A percentile compares a stretch with the other conserved stretches of the same genome.
Evolutionary conservation across 2,888 invertebrate genomes (phyloP).

Genomic region (Diarsia mendica): DNA sequence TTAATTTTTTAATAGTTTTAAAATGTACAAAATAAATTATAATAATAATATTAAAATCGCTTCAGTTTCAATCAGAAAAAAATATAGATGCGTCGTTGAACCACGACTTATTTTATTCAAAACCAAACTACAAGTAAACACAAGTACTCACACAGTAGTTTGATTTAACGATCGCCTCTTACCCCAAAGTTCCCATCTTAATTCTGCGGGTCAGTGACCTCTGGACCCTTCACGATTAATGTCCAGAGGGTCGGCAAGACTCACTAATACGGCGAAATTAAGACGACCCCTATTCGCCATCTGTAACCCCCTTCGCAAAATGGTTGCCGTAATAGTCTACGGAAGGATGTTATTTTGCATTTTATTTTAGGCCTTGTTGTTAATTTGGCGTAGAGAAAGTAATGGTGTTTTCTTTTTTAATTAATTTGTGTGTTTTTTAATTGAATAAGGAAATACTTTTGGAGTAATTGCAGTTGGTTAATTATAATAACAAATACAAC

Average conservation of each 20-base stretch:
- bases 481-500: neutral
- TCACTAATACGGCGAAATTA: conserved; percentile 88
- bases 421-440: conserved; percentile 24
- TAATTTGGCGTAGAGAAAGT: conserved; percentile 59
- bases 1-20: too few relatives aligned
- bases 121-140: neutral
- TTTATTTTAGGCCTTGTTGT: conserved; percentile 59
- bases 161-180: conserved; percentile 74
- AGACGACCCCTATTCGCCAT: conserved; percentile 85
- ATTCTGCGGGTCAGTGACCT: conserved; percentile 84
- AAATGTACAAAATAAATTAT: too few relatives aligned
- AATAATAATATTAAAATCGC: neutral
- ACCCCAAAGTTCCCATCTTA: conserved; percentile 84
- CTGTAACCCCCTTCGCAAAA: conserved; percentile 79
- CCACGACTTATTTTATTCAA: conserved; percentile 19
- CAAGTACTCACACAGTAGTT: conserved; percentile 11
- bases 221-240: conserved; percentile 87
- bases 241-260: conserved; percentile 86
- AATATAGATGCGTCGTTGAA: neutral
- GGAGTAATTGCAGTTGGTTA: neutral
- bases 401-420: conserved; percentile 46
- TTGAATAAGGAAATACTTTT: neutral
- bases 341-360: conserved; percentile 69
- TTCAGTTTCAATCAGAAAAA: neutral
- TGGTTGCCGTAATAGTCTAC: conserved; percentile 71